These are phyloP conservation scores for Podarcis siculus DNA, from an alignment of 2,797 vertebrate genomes.

Conservation along the genomic window DNA sequence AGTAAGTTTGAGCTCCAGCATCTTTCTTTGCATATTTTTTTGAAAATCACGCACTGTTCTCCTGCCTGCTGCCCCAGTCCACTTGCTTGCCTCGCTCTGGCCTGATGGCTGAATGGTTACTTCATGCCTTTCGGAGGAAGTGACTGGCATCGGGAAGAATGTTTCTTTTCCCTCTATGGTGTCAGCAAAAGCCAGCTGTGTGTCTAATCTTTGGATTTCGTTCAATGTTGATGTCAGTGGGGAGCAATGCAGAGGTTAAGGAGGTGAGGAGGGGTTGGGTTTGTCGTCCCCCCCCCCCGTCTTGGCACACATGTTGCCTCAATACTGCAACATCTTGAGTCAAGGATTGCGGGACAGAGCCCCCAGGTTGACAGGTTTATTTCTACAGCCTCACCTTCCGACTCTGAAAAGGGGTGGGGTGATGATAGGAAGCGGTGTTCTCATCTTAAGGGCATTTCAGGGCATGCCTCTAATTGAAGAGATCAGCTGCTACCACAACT, in stretches of 20 bases:
- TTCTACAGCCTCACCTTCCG: neutral
- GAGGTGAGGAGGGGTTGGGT: conserved; percentile 63
- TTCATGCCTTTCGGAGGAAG: conserved; percentile 67
- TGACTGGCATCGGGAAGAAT: conserved; percentile 75
- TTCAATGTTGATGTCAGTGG: conserved; percentile 75
- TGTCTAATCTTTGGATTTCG: conserved; percentile 75
- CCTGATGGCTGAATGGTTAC: conserved; percentile 58
- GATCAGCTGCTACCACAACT: neutral
- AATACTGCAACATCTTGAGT: neutral
- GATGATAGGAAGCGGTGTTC: neutral
- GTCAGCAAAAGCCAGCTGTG: conserved; percentile 76
- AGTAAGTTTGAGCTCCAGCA: neutral
- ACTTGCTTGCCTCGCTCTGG: conserved; percentile 2
- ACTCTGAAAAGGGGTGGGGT: neutral
- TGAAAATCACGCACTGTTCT: neutral
- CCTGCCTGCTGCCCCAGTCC: neutral
- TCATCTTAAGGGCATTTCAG: neutral
- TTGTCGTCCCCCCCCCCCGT: neutral
- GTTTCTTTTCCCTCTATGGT: conserved; percentile 59
- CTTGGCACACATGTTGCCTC: conserved; percentile 35
- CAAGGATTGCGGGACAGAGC: neutral
- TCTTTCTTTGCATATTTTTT: too few relatives aligned
- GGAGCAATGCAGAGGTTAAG: conserved; percentile 72
- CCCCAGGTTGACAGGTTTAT: neutral
- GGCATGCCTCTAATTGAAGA: neutral